These are phyloP conservation scores for Seriola aureovittata DNA, from an alignment of 2,113 vertebrate species.

Conservation along the genomic window DNA sequence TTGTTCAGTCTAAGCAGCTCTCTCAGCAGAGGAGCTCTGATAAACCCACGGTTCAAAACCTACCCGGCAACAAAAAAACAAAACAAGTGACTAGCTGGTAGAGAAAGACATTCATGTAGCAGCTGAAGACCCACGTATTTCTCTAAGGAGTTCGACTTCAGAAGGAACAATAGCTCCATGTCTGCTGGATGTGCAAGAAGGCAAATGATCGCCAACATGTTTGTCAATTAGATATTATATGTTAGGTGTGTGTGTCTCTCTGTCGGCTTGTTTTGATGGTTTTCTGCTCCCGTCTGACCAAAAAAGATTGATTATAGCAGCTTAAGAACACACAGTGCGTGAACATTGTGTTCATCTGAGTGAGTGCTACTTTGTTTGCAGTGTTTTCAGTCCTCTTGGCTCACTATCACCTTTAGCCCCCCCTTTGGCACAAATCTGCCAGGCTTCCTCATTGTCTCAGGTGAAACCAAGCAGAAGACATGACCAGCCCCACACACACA, in stretches of 20 bases:
- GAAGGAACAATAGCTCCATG: not conserved
- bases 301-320: not conserved
- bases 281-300: not conserved
- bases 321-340: not conserved
- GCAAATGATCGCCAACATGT: not conserved
- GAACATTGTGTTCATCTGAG: not conserved
- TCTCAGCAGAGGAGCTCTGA: not conserved
- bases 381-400: conserved; percentile 42
- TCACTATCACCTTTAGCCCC: conserved; percentile 69
- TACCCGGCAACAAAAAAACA: not conserved
- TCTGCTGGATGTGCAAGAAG: not conserved
- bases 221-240: not conserved
- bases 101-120: not conserved
- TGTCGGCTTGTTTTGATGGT: not conserved
- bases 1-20: not conserved
- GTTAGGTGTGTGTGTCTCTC: not conserved
- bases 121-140: not conserved
- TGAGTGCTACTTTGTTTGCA: conserved; percentile 24
- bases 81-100: not conserved
- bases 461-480: conserved; percentile 75
- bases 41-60: not conserved
- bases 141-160: not conserved
- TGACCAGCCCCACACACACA: conserved; percentile 19
- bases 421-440: conserved; percentile 73
- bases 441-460: conserved; percentile 70